Conservation (phyloP, 2,888 invertebrate genomes). For the Vanessa cardui region DNA sequence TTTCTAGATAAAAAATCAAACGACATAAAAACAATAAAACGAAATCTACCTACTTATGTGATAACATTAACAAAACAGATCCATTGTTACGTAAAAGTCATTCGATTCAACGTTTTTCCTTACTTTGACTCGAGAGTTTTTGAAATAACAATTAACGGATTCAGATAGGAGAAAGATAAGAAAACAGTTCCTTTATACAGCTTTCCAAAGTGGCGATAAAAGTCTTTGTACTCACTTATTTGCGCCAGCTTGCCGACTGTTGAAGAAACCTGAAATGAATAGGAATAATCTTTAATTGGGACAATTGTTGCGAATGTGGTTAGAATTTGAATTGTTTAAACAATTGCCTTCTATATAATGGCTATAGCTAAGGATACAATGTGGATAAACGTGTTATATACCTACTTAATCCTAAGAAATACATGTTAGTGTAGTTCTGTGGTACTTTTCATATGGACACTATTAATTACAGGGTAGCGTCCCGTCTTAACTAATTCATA, state of each 20-base stretch:
- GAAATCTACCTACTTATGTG: background rate
- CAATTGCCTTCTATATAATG: background rate
- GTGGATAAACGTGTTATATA: background rate
- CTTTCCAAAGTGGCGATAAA: constrained; percentile 34
- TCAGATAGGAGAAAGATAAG: constrained; percentile 32
- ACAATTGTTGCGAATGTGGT: constrained; percentile 17
- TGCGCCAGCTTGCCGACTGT: constrained; percentile 77
- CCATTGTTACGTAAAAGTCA: background rate
- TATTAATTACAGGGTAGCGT: too few relatives aligned
- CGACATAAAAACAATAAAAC: background rate
- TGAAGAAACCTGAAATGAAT: constrained; percentile 64
- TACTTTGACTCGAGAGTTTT: constrained; percentile 17
- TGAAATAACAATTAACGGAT: constrained; percentile 37
- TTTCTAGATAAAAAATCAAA: background rate
- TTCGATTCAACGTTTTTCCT: constrained; percentile 15
- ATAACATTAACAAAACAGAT: background rate
- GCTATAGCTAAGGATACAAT: background rate
- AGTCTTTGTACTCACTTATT: constrained; percentile 65
- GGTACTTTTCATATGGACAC: too few relatives aligned
- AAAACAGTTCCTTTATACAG: constrained; percentile 20
- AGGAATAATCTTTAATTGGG: constrained; percentile 42
- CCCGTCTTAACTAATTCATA: too few relatives aligned
- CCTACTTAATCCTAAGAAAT: too few relatives aligned
- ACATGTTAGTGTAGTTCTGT: too few relatives aligned
- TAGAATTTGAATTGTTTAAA: constrained; percentile 4